phyloP scores from a whole-genome alignment of 2,888 invertebrate genomes.

The Ypsolopha sequella region DNA sequence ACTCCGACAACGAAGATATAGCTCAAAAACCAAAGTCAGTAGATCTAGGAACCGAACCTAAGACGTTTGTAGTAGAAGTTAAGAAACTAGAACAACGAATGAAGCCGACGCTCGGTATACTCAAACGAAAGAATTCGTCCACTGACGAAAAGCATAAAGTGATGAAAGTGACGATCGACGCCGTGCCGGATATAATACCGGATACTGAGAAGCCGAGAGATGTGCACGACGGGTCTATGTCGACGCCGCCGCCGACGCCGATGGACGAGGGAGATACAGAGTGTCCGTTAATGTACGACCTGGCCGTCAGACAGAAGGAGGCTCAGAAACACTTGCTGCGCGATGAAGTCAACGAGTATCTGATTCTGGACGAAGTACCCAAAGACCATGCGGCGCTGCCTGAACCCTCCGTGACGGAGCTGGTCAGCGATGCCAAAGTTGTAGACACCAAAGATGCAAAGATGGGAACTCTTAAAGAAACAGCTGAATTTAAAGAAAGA shows the following conservation, averaged over 20 bases:
- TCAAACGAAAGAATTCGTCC: conserved; percentile 27
- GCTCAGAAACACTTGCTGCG: conserved; percentile 19
- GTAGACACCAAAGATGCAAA: neutral
- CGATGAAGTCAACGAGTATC: conserved; percentile 35
- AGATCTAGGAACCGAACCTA: conserved; percentile 39
- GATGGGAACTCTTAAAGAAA: neutral
- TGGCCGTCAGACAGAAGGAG: conserved; percentile 19
- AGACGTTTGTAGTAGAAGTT: conserved; percentile 51
- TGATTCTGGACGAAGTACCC: conserved; percentile 42
- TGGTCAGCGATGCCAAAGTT: conserved; percentile 7
- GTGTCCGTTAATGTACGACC: conserved; percentile 24
- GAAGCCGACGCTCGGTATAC: conserved; percentile 45
- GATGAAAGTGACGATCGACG: conserved; percentile 20
- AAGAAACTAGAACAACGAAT: conserved; percentile 45
- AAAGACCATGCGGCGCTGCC: conserved; percentile 38
- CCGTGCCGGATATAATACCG: conserved; percentile 33
- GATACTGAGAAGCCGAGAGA: conserved; percentile 11
- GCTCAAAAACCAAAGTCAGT: conserved; percentile 18
- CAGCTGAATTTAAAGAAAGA: neutral
- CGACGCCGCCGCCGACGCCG: conserved; percentile 25
- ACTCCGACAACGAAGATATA: conserved; percentile 22
- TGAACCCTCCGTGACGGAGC: conserved; percentile 39
- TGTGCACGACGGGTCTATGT: conserved; percentile 14
- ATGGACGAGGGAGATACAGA: conserved; percentile 18
- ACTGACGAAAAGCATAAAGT: conserved; percentile 24